phyloP scores from a whole-genome alignment of 2,888 invertebrate genomes.

The Zygothrica quintamaculata region DNA sequence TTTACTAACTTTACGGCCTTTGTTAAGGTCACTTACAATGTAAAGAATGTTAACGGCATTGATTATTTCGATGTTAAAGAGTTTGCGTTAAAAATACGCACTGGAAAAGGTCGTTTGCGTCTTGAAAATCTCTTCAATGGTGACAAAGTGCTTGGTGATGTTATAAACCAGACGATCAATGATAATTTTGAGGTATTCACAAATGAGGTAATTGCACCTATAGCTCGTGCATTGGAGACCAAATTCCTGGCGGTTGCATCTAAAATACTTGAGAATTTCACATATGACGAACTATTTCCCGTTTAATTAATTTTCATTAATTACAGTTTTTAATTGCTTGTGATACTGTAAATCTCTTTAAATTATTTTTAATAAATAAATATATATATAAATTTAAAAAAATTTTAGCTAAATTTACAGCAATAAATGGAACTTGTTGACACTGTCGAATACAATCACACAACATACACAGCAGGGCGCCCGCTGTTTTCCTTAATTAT shows the following conservation, averaged over 20 bases:
- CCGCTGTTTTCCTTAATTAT: too few species aligned
- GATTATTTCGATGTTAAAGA: constrained; percentile 88
- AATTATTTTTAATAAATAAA: constrained; percentile 60
- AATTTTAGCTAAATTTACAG: too few species aligned
- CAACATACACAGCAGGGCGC: too few species aligned
- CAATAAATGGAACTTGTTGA: too few species aligned
- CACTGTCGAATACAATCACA: too few species aligned
- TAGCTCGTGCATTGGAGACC: constrained; percentile 87
- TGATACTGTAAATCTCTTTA: constrained; percentile 65
- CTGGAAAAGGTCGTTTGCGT: constrained; percentile 88
- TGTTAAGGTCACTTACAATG: constrained; percentile 87
- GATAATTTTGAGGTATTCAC: constrained; percentile 89
- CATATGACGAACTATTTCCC: constrained; percentile 86
- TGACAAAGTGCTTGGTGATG: constrained; percentile 88
- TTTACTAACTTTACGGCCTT: constrained; percentile 88
- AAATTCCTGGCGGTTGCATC: constrained; percentile 87
- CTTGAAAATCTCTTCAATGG: constrained; percentile 91
- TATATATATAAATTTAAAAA: constrained; percentile 49
- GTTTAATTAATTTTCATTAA: constrained; percentile 62
- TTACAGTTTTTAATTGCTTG: constrained; percentile 38
- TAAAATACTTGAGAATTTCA: constrained; percentile 87
- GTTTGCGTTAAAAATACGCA: constrained; percentile 88
- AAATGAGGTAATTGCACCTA: constrained; percentile 89
- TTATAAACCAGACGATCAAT: constrained; percentile 87
- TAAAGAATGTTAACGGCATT: constrained; percentile 85